Base-by-base conservation (phyloP, 2,797 vertebrate species). In the Acomys russatus region DNA sequence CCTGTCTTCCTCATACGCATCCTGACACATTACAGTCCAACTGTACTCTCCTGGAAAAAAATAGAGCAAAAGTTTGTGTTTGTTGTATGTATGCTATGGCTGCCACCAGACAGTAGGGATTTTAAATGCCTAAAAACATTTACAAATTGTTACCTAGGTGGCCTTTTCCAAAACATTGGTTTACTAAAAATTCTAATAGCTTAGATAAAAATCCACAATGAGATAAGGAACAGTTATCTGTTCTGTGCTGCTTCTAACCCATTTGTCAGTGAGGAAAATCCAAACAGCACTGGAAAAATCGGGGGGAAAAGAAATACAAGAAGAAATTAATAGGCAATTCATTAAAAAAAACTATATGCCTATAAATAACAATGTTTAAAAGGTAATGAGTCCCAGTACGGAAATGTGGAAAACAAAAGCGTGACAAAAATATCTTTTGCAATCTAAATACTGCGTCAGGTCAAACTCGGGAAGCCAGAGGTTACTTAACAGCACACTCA, bases 261-360 rank as follows among this genome's bases (percentile, higher is more conserved):
- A 56, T 89, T 95, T 95, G 90, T 94, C 78, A 96, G 18, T 8
- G 33, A 68, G 33, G 30, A 92, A 94, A 94, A 87, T 44, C 85
- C 28, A 95, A 95, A 33, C 9, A 79, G 22, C 25, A 49, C 1
- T 68, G 12, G 22, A 71, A 77, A 64, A 4, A 51, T 66, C 73
- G 70, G 3, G 35, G 66, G 71, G 0, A 77, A 28, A 1, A 84
- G 6, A 22, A 78, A 83, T 63, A 86, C 85, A 84, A 82, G 23
- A 28, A 87, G 7, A 82, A 25, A 86, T 74, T 78, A 63, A 63
- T 80, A 94, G 78, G 51, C 1, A 88, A 73, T 63, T 88, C 25
- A 25, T 95, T 80, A 25, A 59, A 79, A 96, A 64, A 92, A 70
- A 17, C 54, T 76, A 38, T 10, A 87, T 59, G 54, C 17, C 23